Percentiles rank a stretch among this genome's conserved stretches.
Evolutionary conservation across 2,888 invertebrate genomes (phyloP).

Genomic region (Heliconius ismenius): DNA sequence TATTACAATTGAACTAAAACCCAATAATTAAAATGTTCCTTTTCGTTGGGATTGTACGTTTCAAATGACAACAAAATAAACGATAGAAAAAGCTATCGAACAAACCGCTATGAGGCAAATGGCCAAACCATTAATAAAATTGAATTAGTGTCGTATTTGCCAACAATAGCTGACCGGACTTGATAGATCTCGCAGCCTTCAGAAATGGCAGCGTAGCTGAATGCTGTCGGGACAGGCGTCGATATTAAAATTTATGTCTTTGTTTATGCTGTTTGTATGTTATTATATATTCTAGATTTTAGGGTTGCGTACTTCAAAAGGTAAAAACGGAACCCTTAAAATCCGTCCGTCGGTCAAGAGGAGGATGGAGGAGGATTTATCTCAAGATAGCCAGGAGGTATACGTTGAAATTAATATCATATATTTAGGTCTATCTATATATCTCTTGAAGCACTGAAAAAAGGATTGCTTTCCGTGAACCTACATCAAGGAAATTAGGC

Average conservation of each 20-base stretch:
- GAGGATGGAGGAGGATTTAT: too few species aligned
- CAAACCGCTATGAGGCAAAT: constrained; percentile 50
- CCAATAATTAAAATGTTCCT: background rate
- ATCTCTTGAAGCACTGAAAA: too few species aligned
- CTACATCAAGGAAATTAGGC: too few species aligned
- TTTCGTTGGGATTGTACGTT: constrained; percentile 30
- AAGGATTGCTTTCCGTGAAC: too few species aligned
- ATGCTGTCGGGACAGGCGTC: constrained; percentile 8
- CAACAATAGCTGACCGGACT: constrained; percentile 58
- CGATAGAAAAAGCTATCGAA: constrained; percentile 44
- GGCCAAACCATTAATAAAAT: constrained; percentile 65
- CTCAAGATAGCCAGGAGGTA: too few species aligned
- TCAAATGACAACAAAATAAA: constrained; percentile 43
- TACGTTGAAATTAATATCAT: too few species aligned
- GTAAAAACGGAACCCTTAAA: too few species aligned
- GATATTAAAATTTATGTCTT: constrained; percentile 10
- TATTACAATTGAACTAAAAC: background rate
- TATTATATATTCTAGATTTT: too few species aligned
- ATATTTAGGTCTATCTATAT: too few species aligned
- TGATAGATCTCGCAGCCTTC: constrained; percentile 47
- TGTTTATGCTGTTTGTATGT: background rate
- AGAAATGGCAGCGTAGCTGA: constrained; percentile 10
- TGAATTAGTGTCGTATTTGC: constrained; percentile 64
- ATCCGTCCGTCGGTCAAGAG: too few species aligned
- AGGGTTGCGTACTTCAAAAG: too few species aligned